Evolutionary conservation across 1,140 invertebrate genomes (phyloP), one percentile per base, ranked within the genome.

Genomic region (Zelostemma sp.): DNA sequence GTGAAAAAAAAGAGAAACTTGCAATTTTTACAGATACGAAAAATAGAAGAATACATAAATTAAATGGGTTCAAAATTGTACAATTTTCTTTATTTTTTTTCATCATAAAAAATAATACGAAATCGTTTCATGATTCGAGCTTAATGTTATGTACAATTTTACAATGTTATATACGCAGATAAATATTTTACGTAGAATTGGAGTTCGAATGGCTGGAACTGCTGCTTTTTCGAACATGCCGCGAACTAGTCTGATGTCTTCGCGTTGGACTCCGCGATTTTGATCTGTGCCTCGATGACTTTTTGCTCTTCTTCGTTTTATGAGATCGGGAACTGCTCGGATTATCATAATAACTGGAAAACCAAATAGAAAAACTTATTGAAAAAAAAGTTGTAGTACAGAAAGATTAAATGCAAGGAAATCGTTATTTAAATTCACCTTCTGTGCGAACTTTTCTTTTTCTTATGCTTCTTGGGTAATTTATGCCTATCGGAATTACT

Each of bases 401-500:
- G 25, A 54, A 12, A 11, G 35, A 9, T 14, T 6, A 53, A 53
- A 33, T 14, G 33, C n/a, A 45, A 15, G 8, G 3, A 28, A 28
- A 4, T 28, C 25, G 25, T 4, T 28, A 4, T 8, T 8, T 8
- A 35, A 35, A 43, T 4, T 64, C 76, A 85, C 84, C 83, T 85
- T 77, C 76, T 80, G 47, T 84, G 82, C 12, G 80, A 80, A 43
- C 74, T 84, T 58, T 83, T 86, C 67, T 83, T 85, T 61, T 86
- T 85, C 56, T 86, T 85, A 45, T 84, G 80, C 48, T 83, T 86
- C 46, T 84, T 85, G 35, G 80, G 76, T 35, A 54, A 49, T 50
- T 66, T 80, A 18, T 83, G 80, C 33, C 74, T 73, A 19, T 85
- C 83, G 0, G 73, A 58, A 38, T 79, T 65, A 50, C 70, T 71